Evolutionary conservation across 1,140 invertebrate genomes (phyloP), one percentile per base, ranked within the genome.

Genomic region (Diorhabda elongata): DNA sequence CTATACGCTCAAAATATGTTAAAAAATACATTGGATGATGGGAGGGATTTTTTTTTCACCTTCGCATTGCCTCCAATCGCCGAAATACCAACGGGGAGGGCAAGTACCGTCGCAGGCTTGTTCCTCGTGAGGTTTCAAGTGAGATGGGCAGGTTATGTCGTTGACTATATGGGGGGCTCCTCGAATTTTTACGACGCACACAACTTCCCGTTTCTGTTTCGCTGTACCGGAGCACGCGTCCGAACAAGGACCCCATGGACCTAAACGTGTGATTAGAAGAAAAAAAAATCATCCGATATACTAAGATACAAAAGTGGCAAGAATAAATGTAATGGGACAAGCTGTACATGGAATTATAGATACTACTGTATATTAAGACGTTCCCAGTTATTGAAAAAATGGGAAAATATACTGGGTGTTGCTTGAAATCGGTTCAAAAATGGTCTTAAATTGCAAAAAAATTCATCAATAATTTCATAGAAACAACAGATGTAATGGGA

Each of bases 201-300:
- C 80, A 1, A 87, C 84, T 56, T 81, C 79, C n/a, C 80, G 72
- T 57, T 69, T 79, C 66, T 81, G 79, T 57, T 63, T 73, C 3
- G 75, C 73, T 8, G 66, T 63, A 5, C 74, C 76, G 26, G 62
- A 65, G 52, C 80, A 81, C 3, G 78, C 74, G 61, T 80, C 82
- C 73, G 80, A 80, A 75, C 86, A 87, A 70, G 86, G 78, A 3
- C 84, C 81, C 90, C 91, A 92, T 2, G 88, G 85, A 26, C 90
- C 72, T 73, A 65, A 26, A 26, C 26, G 26, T 1, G 26, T 26
- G 26, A 26, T 26, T 1, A 1, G 26, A 26, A 26, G 26, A 26
- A 26, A 26, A 26, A 26, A 26, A 26, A 26, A 26, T 26, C 26
- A 26, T 26, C 26, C 26, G 26, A 26, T 26, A 26, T 26, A 26